Evolutionary conservation across 2,888 invertebrate species (phyloP).

Genomic region (Aspidapion aeneum): DNA sequence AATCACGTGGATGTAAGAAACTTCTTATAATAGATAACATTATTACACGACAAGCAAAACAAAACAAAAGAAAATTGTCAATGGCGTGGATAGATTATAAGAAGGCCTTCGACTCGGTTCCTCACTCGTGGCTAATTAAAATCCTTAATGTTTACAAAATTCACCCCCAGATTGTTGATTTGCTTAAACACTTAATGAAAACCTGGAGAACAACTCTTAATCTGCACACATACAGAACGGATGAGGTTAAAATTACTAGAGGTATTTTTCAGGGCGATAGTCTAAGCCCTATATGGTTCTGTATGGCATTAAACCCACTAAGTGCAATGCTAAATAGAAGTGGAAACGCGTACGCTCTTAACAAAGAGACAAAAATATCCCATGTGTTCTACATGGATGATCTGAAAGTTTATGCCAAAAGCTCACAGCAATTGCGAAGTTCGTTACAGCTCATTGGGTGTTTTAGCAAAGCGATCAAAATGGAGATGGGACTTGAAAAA

Average conservation of each 20-base stretch:
- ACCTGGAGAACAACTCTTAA: background rate
- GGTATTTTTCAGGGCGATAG: background rate
- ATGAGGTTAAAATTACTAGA: background rate
- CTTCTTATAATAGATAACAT: background rate
- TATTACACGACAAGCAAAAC: background rate
- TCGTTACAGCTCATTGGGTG: background rate
- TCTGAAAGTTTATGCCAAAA: too few relatives aligned
- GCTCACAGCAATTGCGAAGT: too few relatives aligned
- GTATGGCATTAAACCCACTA: background rate
- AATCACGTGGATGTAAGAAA: background rate
- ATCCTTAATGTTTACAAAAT: background rate
- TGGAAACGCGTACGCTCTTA: background rate
- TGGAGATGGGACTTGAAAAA: too few relatives aligned
- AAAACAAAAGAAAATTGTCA: background rate
- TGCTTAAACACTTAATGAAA: background rate
- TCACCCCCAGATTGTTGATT: background rate
- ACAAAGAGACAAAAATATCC: background rate
- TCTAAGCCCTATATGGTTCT: background rate
- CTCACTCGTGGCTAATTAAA: background rate
- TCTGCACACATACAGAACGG: background rate
- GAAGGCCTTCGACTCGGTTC: background rate
- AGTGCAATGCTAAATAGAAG: background rate
- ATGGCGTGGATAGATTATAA: background rate
- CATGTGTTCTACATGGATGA: background rate
- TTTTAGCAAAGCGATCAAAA: background rate